Conservation (phyloP, 23 tunicate genomes). For the Styela plicata region DNA sequence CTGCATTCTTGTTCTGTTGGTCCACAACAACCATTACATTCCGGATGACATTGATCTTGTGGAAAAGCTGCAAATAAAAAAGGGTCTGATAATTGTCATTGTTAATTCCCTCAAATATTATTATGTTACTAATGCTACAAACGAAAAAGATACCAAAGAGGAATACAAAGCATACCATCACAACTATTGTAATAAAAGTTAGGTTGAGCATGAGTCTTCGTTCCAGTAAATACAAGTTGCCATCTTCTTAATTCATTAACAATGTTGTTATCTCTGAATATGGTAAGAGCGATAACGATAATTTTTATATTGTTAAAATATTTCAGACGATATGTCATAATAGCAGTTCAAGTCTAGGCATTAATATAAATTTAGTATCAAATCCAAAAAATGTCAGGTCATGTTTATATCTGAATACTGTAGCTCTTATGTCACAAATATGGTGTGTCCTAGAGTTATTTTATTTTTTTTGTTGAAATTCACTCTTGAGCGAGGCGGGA, state of each 20-base stretch:
- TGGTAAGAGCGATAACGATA: neutral
- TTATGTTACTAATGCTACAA: neutral
- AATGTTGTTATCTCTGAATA: neutral
- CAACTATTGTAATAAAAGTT: constrained; percentile 49
- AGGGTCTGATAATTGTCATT: neutral
- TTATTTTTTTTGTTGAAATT: too few relatives aligned
- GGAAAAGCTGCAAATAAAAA: constrained; percentile 51
- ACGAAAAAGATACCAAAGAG: neutral
- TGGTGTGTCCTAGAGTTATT: too few relatives aligned
- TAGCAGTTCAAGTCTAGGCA: too few relatives aligned
- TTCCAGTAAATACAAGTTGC: constrained; percentile 79
- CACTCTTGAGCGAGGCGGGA: too few relatives aligned
- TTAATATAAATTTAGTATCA: too few relatives aligned
- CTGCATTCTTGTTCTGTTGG: constrained; percentile 59
- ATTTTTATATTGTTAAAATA: too few relatives aligned
- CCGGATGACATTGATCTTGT: constrained; percentile 82
- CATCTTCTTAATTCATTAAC: constrained; percentile 45
- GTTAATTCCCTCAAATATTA: too few relatives aligned
- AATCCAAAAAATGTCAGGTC: too few relatives aligned
- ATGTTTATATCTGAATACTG: too few relatives aligned
- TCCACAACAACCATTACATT: constrained; percentile 95
- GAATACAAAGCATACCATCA: constrained; percentile 48
- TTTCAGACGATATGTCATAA: too few relatives aligned
- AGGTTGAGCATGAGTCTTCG: constrained; percentile 71
- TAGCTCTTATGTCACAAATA: too few relatives aligned